A percentile compares a stretch with the other conserved stretches of the same genome.
Evolutionary conservation across 2,888 invertebrate genomes (phyloP).

Genomic region (Mimachlamys varia): DNA sequence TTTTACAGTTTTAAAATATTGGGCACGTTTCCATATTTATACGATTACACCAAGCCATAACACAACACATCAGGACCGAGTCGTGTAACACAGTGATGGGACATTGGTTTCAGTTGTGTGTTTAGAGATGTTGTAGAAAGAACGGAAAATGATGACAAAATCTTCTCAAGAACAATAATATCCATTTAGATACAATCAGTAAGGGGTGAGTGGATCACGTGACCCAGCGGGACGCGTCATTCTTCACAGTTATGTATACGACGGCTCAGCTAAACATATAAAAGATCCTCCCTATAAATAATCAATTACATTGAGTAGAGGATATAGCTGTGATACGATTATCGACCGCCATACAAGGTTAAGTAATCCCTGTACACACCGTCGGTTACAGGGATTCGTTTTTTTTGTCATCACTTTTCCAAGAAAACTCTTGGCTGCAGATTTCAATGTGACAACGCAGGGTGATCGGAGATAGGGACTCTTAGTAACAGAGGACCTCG

Average conservation of each 20-base stretch:
- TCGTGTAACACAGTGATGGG: no score
- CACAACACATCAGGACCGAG: no score
- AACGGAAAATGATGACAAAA: no score
- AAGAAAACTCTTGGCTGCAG: neutral
- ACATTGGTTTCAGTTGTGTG: no score
- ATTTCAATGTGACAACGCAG: neutral
- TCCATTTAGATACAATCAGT: no score
- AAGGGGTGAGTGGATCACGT: neutral
- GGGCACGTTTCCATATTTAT: no score
- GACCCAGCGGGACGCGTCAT: neutral
- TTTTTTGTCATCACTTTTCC: neutral
- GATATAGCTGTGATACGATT: slow-evolving; percentile 8
- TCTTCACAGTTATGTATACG: neutral
- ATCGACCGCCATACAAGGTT: neutral
- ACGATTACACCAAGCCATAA: no score
- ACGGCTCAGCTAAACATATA: neutral
- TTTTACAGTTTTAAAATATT: no score
- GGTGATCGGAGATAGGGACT: neutral
- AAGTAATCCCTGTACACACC: neutral
- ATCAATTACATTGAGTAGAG: neutral
- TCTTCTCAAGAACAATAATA: no score
- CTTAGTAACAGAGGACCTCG: no score
- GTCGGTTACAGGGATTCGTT: neutral
- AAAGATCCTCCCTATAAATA: neutral
- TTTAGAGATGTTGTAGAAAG: no score